phyloP scores from a whole-genome alignment of 2,888 invertebrate genomes.

The Conchocele bisecta region DNA sequence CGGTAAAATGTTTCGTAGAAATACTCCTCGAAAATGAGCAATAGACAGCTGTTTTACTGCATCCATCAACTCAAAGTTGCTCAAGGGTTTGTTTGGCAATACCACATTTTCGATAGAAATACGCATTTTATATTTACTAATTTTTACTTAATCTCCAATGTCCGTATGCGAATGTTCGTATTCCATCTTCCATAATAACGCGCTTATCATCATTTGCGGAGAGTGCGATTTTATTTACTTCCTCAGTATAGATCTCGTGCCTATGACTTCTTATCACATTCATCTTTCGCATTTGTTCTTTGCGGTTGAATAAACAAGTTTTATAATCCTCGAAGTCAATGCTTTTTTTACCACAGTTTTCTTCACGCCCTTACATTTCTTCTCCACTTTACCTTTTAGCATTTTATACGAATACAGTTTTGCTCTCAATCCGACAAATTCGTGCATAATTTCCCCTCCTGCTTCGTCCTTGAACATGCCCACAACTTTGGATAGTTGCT shows the following conservation, averaged over 20 bases:
- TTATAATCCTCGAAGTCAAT: constrained; percentile 31
- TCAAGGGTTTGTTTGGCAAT: no score
- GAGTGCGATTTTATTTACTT: constrained; percentile 25
- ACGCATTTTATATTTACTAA: background rate
- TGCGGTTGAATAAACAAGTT: constrained; percentile 9
- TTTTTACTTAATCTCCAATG: background rate
- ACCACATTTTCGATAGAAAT: background rate
- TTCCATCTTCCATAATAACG: constrained; percentile 7
- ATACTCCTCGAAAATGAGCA: constrained; percentile 1
- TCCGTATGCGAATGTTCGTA: constrained; percentile 9
- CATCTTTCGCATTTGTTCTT: constrained; percentile 4
- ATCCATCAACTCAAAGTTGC: no score
- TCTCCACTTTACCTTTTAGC: constrained; percentile 8
- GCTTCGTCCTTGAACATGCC: constrained; percentile 29
- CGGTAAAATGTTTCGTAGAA: background rate
- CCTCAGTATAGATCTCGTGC: constrained; percentile 20
- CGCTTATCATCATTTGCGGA: constrained; percentile 20
- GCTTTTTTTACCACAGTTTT: constrained; percentile 13
- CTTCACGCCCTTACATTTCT: constrained; percentile 34
- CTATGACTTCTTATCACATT: constrained; percentile 14
- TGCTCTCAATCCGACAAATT: constrained; percentile 18
- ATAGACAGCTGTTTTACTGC: constrained; percentile 1
- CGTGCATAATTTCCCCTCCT: background rate
- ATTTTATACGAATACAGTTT: constrained; percentile 35
- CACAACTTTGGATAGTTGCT: constrained; percentile 23